phyloP scores from a whole-genome alignment of 2,113 vertebrate genomes.

The Cyanistes caeruleus region DNA sequence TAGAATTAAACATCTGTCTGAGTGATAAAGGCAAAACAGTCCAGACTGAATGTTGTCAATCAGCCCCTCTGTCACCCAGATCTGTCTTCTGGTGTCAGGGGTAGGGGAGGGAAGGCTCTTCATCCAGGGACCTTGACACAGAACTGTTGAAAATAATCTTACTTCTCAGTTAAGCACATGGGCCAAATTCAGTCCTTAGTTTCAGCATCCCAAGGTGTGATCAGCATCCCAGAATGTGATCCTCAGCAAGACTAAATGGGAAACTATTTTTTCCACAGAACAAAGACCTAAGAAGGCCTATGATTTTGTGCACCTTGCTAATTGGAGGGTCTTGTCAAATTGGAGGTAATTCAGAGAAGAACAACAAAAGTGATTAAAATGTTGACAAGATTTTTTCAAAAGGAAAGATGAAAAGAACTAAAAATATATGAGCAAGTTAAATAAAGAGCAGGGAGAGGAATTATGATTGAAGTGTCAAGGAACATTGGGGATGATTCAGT shows the following conservation, averaged over 20 bases:
- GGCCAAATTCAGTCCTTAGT: neutral
- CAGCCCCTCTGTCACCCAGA: neutral
- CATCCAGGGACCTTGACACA: neutral
- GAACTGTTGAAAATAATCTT: neutral
- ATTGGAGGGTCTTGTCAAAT: neutral
- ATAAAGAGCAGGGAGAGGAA: neutral
- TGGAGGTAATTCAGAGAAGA: conserved; percentile 6
- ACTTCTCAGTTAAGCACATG: neutral
- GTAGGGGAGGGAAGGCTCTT: neutral
- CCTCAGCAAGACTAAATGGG: neutral
- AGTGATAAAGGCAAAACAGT: neutral
- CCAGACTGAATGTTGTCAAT: neutral
- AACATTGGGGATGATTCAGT: neutral
- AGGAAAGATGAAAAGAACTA: neutral
- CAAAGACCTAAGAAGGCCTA: neutral
- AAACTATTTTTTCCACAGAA: neutral
- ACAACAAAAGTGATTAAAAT: conserved; percentile 7
- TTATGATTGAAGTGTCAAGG: neutral
- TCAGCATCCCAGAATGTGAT: neutral
- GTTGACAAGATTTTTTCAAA: neutral
- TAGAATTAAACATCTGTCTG: neutral
- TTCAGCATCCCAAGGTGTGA: neutral
- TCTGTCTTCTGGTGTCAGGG: neutral
- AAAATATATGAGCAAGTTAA: conserved; percentile 7
- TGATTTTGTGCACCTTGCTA: neutral